Conservation (phyloP, 2,888 invertebrate genomes). For the Hypolimnas misippus region DNA sequence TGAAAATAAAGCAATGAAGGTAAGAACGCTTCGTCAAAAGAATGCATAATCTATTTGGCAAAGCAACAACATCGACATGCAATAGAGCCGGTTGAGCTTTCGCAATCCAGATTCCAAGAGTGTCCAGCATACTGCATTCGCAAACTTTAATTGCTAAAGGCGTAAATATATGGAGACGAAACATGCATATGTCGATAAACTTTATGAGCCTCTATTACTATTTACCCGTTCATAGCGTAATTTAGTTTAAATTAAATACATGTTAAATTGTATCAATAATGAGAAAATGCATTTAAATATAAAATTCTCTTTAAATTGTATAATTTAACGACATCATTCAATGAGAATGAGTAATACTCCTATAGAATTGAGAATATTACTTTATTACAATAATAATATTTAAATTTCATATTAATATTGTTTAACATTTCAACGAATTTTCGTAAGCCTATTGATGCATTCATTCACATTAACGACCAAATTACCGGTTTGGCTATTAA, state of each 20-base stretch:
- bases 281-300: no score
- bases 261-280: no score
- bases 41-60: constrained; percentile 40
- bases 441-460: not conserved
- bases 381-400: not conserved
- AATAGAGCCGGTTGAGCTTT: constrained; percentile 68
- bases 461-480: not conserved
- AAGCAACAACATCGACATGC: constrained; percentile 64
- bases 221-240: no score
- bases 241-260: no score
- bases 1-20: constrained; percentile 21
- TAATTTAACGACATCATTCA: no score
- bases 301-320: no score
- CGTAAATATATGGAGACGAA: constrained; percentile 30
- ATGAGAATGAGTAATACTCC: no score
- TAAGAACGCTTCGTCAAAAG: constrained; percentile 29
- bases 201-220: no score
- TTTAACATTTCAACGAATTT: not conserved
- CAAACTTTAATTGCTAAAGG: constrained; percentile 30
- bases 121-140: constrained; percentile 51
- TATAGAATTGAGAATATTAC: not conserved
- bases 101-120: constrained; percentile 58
- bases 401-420: not conserved
- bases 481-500: constrained; percentile 10
- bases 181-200: not conserved